Evolutionary conservation across 2,888 invertebrate species (phyloP), one percentile per base, ranked within the genome.

Genomic region (Salticus scenicus): DNA sequence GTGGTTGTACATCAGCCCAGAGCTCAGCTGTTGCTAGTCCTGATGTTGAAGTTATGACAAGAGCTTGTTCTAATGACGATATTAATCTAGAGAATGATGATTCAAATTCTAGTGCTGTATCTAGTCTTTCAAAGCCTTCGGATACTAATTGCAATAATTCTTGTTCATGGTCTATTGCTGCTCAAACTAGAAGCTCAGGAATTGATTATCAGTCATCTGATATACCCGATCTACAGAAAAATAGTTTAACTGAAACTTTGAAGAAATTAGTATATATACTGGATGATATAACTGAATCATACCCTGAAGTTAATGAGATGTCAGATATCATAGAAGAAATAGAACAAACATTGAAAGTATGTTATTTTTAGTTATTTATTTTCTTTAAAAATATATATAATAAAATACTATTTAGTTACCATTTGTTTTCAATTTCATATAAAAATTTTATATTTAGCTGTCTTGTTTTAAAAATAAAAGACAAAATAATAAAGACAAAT

Each of bases 271-370:
- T 89, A 72, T 89, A 91, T 8, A 88, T 90, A 0, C 88, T 92
- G 72, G 92, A 92, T 88, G 92, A 92, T 89, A 91, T 92, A 88
- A 91, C 91, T 82, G 92, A 92, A 47, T 91, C 91, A 86, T 92
- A 91, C 89, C 88, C 90, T 8, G 92, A 92, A 86, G 88, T 92
- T 87, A 90, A 91, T 87, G 90, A 89, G 31, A 88, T 92, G 78
- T 91, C 92, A 88, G 90, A 91, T 77, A 89, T 91, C 31, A 89
- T 92, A 10, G 89, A 90, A 42, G 89, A 89, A 28, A 88, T 92
- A 41, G 90, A 91, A 81, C 89, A 90, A 71, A 88, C 91, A 75
- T 89, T 92, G 27, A 89, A 90, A 89, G 92, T 92, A 89, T 88
- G 51, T 66, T 31, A 24, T 24, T 57, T 57, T 37, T 37, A 7